phyloP scores from a whole-genome alignment of 2,888 invertebrate genomes.

The Ormyrus pomaceus region DNA sequence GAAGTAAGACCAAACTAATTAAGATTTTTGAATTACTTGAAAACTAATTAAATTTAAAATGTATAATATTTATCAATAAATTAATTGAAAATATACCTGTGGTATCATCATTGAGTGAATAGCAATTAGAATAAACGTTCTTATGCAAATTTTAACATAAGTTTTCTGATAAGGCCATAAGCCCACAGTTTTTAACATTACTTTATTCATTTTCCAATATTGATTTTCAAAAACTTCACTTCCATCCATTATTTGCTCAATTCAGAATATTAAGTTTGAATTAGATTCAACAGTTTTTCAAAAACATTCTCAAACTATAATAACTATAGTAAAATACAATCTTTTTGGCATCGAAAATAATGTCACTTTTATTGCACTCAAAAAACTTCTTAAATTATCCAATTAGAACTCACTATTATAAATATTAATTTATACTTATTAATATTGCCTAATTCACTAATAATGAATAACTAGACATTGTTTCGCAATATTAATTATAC shows the following conservation, averaged over 20 bases:
- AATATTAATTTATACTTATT: no score
- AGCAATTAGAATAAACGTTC: not conserved
- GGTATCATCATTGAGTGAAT: slow-evolving; percentile 1
- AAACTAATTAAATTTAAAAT: not conserved
- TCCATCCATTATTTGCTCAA: not conserved
- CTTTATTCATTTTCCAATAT: slow-evolving; percentile 23
- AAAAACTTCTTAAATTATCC: no score
- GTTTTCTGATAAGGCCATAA: slow-evolving; percentile 33
- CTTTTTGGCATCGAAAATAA: no score
- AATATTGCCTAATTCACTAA: no score
- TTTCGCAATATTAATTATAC: no score
- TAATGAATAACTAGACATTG: no score
- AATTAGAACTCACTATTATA: no score
- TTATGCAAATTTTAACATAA: slow-evolving; percentile 11
- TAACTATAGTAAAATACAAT: no score
- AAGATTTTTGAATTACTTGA: not conserved
- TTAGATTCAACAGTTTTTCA: no score
- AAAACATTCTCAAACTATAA: no score
- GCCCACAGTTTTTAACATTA: slow-evolving; percentile 11
- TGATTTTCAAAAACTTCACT: not conserved
- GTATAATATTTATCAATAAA: not conserved
- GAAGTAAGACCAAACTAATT: no score
- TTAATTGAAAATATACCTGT: slow-evolving; percentile 7
- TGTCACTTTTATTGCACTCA: no score
- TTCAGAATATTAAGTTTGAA: not conserved